These are phyloP conservation scores for Merodon equestris DNA, from an alignment of 2,888 invertebrate species.

Conservation along the genomic window DNA sequence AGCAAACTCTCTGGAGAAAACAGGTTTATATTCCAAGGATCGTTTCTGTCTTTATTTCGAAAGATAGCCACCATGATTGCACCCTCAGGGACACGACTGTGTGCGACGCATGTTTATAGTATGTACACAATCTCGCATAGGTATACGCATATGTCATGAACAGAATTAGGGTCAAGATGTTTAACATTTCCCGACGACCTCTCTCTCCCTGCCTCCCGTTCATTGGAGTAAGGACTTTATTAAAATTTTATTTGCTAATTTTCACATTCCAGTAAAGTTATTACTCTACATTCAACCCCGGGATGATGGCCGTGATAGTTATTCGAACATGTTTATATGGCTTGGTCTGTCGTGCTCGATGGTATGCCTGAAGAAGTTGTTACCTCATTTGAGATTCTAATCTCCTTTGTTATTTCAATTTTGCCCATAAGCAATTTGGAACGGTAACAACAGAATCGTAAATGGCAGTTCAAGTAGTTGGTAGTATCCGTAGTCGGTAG, in stretches of 20 bases:
- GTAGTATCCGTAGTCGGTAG: too few species aligned
- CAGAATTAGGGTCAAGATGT: slow-evolving; percentile 45
- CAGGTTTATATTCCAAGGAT: slow-evolving; percentile 18
- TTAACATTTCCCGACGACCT: slow-evolving; percentile 25
- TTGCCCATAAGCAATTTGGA: slow-evolving; percentile 48
- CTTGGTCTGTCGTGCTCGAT: too few species aligned
- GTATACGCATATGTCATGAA: not conserved
- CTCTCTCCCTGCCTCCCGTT: too few species aligned
- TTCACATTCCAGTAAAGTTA: slow-evolving; percentile 20
- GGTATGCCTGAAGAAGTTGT: slow-evolving; percentile 14
- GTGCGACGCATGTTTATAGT: not conserved
- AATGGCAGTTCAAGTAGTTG: not conserved
- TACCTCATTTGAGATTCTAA: slow-evolving; percentile 54
- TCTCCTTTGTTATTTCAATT: slow-evolving; percentile 58
- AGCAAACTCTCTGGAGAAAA: slow-evolving; percentile 10
- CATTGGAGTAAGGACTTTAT: slow-evolving; percentile 13
- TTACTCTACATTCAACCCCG: not conserved
- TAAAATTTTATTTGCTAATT: slow-evolving; percentile 47
- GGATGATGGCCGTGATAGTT: too few species aligned
- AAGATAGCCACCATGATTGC: slow-evolving; percentile 41
- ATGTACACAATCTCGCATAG: slow-evolving; percentile 2
- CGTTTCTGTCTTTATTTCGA: slow-evolving; percentile 43
- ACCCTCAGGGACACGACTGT: slow-evolving; percentile 43
- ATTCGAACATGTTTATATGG: too few species aligned
- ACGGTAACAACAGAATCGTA: slow-evolving; percentile 12